Conservation (phyloP, 2,888 invertebrate species). For the Pollenia amentaria region DNA sequence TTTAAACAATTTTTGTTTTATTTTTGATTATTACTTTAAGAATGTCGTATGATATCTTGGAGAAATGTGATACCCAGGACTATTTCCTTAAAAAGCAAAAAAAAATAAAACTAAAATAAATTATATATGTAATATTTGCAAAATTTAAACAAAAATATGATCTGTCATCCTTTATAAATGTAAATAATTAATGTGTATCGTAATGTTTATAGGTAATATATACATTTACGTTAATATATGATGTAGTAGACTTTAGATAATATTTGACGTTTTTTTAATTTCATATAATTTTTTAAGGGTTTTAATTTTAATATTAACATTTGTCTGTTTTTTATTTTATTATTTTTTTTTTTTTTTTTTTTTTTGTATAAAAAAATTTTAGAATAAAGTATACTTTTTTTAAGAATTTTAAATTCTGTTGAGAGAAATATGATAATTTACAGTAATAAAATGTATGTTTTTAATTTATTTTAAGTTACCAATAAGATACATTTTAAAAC, state of each 20-base stretch:
- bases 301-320: slow-evolving; percentile 8
- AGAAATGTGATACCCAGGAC: slow-evolving; percentile 65
- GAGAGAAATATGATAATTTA: neutral
- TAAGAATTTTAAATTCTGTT: slow-evolving; percentile 57
- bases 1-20: neutral
- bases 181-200: slow-evolving; percentile 56
- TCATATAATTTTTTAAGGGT: neutral
- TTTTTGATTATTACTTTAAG: slow-evolving; percentile 5
- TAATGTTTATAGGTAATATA: slow-evolving; percentile 36
- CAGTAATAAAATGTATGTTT: slow-evolving; percentile 23
- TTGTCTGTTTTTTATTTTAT: neutral
- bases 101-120: slow-evolving; percentile 16
- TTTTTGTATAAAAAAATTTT: slow-evolving; percentile 5
- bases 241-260: slow-evolving; percentile 30
- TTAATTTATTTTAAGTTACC: slow-evolving; percentile 30
- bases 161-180: slow-evolving; percentile 43
- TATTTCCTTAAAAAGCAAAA: slow-evolving; percentile 45
- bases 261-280: slow-evolving; percentile 21
- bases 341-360: neutral
- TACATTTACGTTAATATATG: slow-evolving; percentile 25
- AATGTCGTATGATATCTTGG: slow-evolving; percentile 53
- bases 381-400: slow-evolving; percentile 11
- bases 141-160: slow-evolving; percentile 32
- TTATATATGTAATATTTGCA: slow-evolving; percentile 26
- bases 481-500: slow-evolving; percentile 29